A percentile compares a stretch with the other conserved stretches of the same genome.
Conservation (phyloP, 2,888 invertebrate species). For the Spicauda simplicius region DNA sequence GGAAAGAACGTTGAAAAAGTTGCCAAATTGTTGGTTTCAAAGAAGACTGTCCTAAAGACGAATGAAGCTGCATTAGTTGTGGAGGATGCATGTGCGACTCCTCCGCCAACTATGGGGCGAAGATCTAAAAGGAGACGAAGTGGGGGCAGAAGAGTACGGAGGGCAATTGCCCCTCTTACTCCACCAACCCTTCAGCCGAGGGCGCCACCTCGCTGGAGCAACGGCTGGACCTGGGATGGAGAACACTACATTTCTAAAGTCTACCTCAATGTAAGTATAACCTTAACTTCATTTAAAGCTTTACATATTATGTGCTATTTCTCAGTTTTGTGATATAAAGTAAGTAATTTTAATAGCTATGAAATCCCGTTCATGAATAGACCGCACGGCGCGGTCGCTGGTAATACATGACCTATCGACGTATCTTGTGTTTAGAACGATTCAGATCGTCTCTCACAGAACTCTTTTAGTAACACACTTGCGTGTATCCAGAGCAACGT, state of each 20-base stretch:
- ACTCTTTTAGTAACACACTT: no score
- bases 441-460: no score
- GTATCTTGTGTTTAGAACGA: no score
- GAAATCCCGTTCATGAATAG: no score
- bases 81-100: conserved; percentile 56
- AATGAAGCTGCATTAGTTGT: conserved; percentile 70
- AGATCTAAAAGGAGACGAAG: conserved; percentile 50
- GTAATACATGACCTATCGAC: no score
- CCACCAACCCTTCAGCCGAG: conserved; percentile 53
- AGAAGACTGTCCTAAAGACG: conserved; percentile 72
- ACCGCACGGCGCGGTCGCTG: no score
- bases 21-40: conserved; percentile 73
- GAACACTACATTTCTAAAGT: conserved; percentile 92
- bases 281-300: not conserved
- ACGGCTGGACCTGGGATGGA: conserved; percentile 97
- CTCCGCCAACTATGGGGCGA: conserved; percentile 46
- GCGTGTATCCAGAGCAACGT: no score
- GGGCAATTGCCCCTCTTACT: conserved; percentile 46
- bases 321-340: no score
- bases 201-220: conserved; percentile 88
- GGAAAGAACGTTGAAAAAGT: conserved; percentile 74
- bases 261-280: conserved; percentile 92
- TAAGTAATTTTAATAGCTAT: no score
- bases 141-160: conserved; percentile 50
- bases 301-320: no score